These are phyloP conservation scores for Yponomeuta evonymella DNA, from an alignment of 2,888 invertebrate species.

Conservation along the genomic window DNA sequence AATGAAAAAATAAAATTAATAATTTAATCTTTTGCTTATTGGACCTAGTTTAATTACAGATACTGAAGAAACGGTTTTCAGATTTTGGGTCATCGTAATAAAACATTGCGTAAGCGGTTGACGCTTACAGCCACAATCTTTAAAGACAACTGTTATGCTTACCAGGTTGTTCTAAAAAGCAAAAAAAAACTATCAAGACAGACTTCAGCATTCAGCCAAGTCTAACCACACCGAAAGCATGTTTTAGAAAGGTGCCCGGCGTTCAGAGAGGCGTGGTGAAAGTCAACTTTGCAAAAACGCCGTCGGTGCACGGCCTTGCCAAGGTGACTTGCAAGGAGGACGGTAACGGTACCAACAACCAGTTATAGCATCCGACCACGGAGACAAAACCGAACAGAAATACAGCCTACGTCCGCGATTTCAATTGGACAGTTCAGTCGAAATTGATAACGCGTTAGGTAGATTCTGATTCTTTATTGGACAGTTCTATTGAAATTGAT, in stretches of 20 bases:
- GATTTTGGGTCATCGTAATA: too few species aligned
- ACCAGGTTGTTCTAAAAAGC: too few species aligned
- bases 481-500: too few species aligned
- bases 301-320: slow-evolving; percentile 71
- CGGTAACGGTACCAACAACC: slow-evolving; percentile 64
- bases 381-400: neutral
- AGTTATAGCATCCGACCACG: slow-evolving; percentile 22
- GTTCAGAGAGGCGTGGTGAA: slow-evolving; percentile 59
- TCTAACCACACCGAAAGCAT: neutral
- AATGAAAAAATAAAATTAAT: too few species aligned
- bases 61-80: too few species aligned
- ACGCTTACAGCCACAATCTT: too few species aligned
- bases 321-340: slow-evolving; percentile 72
- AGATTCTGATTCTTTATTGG: too few species aligned
- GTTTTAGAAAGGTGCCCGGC: slow-evolving; percentile 62
- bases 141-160: too few species aligned
- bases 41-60: too few species aligned
- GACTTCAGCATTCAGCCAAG: slow-evolving; percentile 35
- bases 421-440: neutral
- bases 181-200: neutral
- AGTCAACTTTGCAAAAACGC: slow-evolving; percentile 73
- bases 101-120: too few species aligned
- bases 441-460: too few species aligned
- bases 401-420: neutral
- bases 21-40: too few species aligned